Percentiles rank a stretch among this genome's conserved stretches.
Conservation (phyloP, 1,140 invertebrate genomes). For the Drosophila setifemur region DNA sequence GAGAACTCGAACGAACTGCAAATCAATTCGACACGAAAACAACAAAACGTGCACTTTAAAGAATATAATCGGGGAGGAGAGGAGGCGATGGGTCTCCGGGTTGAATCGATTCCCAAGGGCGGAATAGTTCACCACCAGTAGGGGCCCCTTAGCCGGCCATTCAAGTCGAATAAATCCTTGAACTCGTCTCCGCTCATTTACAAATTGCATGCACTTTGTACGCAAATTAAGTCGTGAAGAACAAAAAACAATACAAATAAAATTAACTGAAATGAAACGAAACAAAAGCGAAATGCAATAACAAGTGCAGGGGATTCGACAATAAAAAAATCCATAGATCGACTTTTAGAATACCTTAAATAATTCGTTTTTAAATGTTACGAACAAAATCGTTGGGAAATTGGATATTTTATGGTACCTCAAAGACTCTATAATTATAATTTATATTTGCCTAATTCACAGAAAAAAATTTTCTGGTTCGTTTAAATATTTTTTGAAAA, state of each 20-base stretch:
- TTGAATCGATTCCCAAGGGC: too few species aligned
- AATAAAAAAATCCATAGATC: not conserved
- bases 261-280: slow-evolving; percentile 4
- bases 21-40: slow-evolving; percentile 36
- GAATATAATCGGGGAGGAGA: slow-evolving; percentile 21
- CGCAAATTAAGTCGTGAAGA: slow-evolving; percentile 17
- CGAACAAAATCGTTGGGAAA: not conserved
- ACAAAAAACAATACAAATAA: slow-evolving; percentile 20
- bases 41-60: slow-evolving; percentile 37
- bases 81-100: too few species aligned
- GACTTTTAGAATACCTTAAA: not conserved
- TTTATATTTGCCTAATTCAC: too few species aligned
- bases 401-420: not conserved
- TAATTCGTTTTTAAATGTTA: not conserved
- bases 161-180: slow-evolving; percentile 50
- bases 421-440: not conserved
- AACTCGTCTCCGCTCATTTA: slow-evolving; percentile 34
- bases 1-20: slow-evolving; percentile 4
- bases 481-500: too few species aligned
- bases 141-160: not conserved
- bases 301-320: not conserved
- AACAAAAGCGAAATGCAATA: slow-evolving; percentile 13
- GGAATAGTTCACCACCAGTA: not conserved
- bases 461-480: too few species aligned
- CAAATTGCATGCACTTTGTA: slow-evolving; percentile 30